Conservation (phyloP, 1,140 invertebrate species). For the Rhizoglyphus robini region DNA sequence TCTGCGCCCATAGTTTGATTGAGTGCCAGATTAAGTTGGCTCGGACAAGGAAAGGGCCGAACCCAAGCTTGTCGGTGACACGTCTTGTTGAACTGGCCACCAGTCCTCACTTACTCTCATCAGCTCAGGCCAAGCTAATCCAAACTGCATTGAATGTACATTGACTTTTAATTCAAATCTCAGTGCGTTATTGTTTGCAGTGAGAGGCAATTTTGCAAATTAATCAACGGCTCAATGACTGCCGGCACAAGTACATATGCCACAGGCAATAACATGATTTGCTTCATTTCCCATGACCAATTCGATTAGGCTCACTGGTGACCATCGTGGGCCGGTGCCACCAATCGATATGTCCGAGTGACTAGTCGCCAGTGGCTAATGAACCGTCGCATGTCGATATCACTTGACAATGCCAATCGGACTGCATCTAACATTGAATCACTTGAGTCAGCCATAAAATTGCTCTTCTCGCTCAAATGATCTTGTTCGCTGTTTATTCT, state of each 20-base stretch:
- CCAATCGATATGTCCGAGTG: not conserved
- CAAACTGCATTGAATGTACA: too few species aligned
- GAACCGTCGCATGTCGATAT: not conserved
- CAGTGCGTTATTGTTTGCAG: not conserved
- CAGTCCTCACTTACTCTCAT: too few species aligned
- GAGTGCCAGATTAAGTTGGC: not conserved
- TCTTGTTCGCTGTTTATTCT: too few species aligned
- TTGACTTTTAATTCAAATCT: constrained; percentile 3
- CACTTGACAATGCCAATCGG: too few species aligned
- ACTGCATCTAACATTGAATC: too few species aligned
- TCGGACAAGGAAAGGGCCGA: constrained; percentile 1
- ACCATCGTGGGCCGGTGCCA: not conserved
- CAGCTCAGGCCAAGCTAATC: too few species aligned
- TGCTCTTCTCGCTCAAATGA: too few species aligned
- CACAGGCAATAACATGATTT: not conserved
- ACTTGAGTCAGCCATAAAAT: too few species aligned
- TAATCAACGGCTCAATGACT: not conserved
- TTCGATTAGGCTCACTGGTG: too few species aligned
- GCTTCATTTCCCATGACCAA: constrained; percentile 14
- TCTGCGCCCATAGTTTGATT: not conserved
- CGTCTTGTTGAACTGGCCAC: not conserved
- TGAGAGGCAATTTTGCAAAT: not conserved
- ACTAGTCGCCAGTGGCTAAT: not conserved
- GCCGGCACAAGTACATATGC: not conserved
- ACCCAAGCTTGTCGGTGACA: not conserved